Evolutionary conservation across 1,140 invertebrate genomes (phyloP).

Genomic region (Drosophila cardini): DNA sequence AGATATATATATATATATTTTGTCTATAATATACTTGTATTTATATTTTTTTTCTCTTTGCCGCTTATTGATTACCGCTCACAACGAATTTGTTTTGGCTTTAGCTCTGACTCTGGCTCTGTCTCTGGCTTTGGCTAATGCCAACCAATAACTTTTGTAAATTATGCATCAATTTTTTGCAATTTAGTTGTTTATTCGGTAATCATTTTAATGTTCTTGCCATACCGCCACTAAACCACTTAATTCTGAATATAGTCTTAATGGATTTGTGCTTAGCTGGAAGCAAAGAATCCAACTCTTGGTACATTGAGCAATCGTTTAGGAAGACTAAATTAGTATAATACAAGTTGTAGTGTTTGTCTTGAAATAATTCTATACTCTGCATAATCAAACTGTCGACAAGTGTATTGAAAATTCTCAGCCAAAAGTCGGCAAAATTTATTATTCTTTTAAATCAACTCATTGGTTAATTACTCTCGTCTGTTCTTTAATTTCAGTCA

Average conservation of each 20-base stretch:
- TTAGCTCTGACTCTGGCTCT: slow-evolving; percentile 2
- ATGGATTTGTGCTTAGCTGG: slow-evolving; percentile 33
- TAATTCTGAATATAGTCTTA: neutral
- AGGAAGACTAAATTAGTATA: too few species aligned
- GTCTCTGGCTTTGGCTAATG: slow-evolving; percentile 28
- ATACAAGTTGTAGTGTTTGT: too few species aligned
- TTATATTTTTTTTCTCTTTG: slow-evolving; percentile 14
- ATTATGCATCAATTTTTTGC: slow-evolving; percentile 40
- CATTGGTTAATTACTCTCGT: slow-evolving; percentile 55
- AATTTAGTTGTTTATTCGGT: slow-evolving; percentile 18
- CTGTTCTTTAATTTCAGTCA: slow-evolving; percentile 72
- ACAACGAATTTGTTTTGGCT: slow-evolving; percentile 38
- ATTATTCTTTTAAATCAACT: slow-evolving; percentile 18
- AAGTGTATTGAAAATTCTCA: slow-evolving; percentile 23
- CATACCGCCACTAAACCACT: neutral
- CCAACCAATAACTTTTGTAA: slow-evolving; percentile 39
- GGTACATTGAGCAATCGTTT: neutral
- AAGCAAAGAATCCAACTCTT: slow-evolving; percentile 6
- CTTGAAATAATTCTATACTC: too few species aligned
- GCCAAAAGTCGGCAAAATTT: neutral
- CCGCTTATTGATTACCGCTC: slow-evolving; percentile 37
- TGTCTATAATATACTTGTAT: slow-evolving; percentile 32
- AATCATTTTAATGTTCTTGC: slow-evolving; percentile 24
- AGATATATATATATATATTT: slow-evolving; percentile 29
- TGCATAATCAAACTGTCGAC: neutral